Evolutionary conservation across 2,888 invertebrate species (phyloP), one percentile per base, ranked within the genome.

Genomic region (Andrena haemorrhoa): DNA sequence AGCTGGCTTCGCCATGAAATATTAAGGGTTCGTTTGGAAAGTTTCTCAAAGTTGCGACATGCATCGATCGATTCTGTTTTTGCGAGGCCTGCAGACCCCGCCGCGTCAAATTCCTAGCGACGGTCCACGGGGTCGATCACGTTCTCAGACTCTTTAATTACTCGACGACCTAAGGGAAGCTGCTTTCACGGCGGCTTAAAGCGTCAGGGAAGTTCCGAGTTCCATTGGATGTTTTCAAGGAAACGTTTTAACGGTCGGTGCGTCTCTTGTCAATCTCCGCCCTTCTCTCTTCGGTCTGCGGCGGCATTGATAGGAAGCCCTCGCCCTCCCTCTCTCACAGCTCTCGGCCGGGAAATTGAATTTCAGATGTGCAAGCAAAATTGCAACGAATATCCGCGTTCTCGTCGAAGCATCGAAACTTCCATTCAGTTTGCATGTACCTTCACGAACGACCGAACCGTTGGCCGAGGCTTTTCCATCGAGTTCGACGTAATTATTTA

Each of bases 181-280:
- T 82, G 89, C 89, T 90, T 89, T 89, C 86, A 87, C 85, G 86
- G 86, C 73, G 81, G 88, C 89, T 91, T 89, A 87, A 91, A 78
- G 78, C 85, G 87, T 87, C 85, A 86, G 64, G 82, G 84, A 89
- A 88, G 86, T 89, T 89, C 80, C 73, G 70, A 60, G 58, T 81
- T 81, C 65, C 53, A 58, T 65, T 65, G 64, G 53, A 82, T 78
- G 78, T 75, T 75, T 78, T 74, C 63, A 47, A 69, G 78, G 61
- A 60, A 75, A 66, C 83, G 66, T 64, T 83, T 83, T 77, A 72
- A 66, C 72, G 82, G 41, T 60, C 41, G 49, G 16, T 26, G 61
- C 74, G 76, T 72, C 83, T 79, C 61, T 86, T 83, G 86, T 86
- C 81, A 83, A 89, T 86, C 82, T 83, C 83, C 77, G 83, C 81